Base-by-base conservation (phyloP, 2,113 vertebrate species). In the Dasyornis broadbenti region DNA sequence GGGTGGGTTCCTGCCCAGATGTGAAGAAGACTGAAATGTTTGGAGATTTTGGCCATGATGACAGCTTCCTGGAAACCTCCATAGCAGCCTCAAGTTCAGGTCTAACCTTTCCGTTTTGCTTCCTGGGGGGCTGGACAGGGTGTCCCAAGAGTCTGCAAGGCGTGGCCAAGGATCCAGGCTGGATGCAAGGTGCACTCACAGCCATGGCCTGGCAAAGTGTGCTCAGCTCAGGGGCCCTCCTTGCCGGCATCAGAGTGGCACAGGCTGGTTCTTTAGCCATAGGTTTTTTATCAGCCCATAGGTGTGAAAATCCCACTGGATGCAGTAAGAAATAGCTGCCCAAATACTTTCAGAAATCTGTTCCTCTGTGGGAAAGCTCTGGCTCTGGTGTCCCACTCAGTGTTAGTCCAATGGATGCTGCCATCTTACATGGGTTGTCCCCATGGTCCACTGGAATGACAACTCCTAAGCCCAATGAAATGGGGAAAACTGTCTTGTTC, bases 111-210 rank as follows among this genome's bases (percentile, higher is more conserved):
- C 13, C 17, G 5, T 87, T 84, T 72, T 79, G 26, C 35, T 60
- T 63, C 60, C 8, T 0, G 0, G 13, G 9, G 52, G 28, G 33
- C 4, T 57, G 66, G 66, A 65, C 12, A 35, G 11, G 15, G 7
- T 39, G n/a, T 57, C 59, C 53, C 3, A 44, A 40, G 24, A 54
- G 28, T 33, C 66, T 84, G 23, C 8, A 61, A 68, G 13, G 31
- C 0, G 0, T 1, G 4, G 21, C 9, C 56, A 65, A 40, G 21
- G 57, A 63, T 50, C 15, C 35, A 49, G 54, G 33, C 18, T 71
- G 57, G n/a, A 49, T 87, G 52, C 42, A 86, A 60, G 39, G 19
- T 45, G 50, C 42, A 63, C 33, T 16, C 22, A 26, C 1, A 5
- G 45, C 59, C 44, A 14, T 11, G 49, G 17, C 11, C 47, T 60